phyloP scores from a whole-genome alignment of 2,888 invertebrate genomes.

The Formica aserva region DNA sequence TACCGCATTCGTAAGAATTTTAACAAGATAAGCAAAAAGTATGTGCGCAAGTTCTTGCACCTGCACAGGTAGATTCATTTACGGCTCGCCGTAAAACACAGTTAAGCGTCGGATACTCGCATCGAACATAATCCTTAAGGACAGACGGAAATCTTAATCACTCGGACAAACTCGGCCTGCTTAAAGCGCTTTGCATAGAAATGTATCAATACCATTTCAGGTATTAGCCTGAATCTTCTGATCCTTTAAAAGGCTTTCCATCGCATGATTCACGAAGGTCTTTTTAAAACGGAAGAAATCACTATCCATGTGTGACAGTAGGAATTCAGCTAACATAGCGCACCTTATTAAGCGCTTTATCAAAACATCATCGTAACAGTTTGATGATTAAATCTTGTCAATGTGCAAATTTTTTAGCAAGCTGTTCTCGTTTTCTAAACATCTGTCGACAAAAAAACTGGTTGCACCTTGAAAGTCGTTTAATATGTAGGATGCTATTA shows the following conservation, averaged over 20 bases:
- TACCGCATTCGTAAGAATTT: slow-evolving; percentile 47
- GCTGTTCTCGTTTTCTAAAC: background rate
- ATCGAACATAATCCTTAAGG: slow-evolving; percentile 64
- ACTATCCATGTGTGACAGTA: background rate
- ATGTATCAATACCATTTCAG: slow-evolving; percentile 69
- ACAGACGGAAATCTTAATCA: slow-evolving; percentile 77
- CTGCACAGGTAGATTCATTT: slow-evolving; percentile 57
- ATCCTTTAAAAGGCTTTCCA: slow-evolving; percentile 51
- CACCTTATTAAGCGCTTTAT: slow-evolving; percentile 18
- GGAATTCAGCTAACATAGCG: slow-evolving; percentile 1
- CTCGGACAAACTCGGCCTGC: slow-evolving; percentile 67
- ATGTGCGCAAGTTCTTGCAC: slow-evolving; percentile 50
- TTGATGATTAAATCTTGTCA: slow-evolving; percentile 14
- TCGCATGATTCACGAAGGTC: slow-evolving; percentile 59
- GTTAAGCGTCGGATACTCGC: slow-evolving; percentile 37
- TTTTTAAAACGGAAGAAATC: background rate
- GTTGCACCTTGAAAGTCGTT: slow-evolving; percentile 8
- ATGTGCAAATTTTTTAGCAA: slow-evolving; percentile 28
- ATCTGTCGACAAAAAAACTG: background rate
- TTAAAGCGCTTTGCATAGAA: slow-evolving; percentile 78
- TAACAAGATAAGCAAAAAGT: slow-evolving; percentile 45
- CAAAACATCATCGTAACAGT: slow-evolving; percentile 10
- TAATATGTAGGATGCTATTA: background rate
- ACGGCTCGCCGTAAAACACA: slow-evolving; percentile 63
- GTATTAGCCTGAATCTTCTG: slow-evolving; percentile 64